A percentile compares a stretch with the other conserved stretches of the same genome.
These are phyloP conservation scores for Dryobates pubescens DNA, from an alignment of 2,797 vertebrate species.

Conservation along the genomic window DNA sequence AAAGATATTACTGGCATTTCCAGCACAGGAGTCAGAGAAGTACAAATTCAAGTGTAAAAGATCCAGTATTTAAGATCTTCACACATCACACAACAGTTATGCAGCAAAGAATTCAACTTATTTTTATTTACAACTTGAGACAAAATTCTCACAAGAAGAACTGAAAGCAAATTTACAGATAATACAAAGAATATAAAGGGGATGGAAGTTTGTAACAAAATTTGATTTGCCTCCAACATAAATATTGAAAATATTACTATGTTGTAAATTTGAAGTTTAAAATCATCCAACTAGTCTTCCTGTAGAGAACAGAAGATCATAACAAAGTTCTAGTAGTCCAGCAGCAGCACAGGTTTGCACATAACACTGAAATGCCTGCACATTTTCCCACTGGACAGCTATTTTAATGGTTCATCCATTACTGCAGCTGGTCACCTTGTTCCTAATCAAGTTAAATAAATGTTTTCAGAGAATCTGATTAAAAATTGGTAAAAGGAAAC, in stretches of 20 bases:
- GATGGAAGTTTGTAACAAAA: neutral
- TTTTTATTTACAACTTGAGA: neutral
- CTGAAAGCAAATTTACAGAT: neutral
- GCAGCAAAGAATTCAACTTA: neutral
- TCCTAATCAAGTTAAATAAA: neutral
- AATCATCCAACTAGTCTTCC: neutral
- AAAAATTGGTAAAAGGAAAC: neutral
- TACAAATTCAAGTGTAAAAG: neutral
- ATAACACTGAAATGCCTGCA: neutral
- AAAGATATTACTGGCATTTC: neutral
- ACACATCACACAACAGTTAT: neutral
- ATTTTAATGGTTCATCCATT: neutral
- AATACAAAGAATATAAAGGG: neutral
- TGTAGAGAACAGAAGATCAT: neutral
- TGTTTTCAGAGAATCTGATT: neutral
- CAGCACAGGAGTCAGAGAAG: neutral
- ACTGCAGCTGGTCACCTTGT: neutral
- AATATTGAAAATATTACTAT: neutral
- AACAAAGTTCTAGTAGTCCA: neutral
- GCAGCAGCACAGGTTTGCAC: neutral
- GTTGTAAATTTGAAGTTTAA: neutral
- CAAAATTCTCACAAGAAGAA: neutral
- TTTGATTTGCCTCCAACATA: neutral
- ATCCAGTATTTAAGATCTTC: neutral
- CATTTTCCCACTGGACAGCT: neutral